Base-by-base conservation (phyloP, 2,113 vertebrate species). In the Catharus minimus region DNA sequence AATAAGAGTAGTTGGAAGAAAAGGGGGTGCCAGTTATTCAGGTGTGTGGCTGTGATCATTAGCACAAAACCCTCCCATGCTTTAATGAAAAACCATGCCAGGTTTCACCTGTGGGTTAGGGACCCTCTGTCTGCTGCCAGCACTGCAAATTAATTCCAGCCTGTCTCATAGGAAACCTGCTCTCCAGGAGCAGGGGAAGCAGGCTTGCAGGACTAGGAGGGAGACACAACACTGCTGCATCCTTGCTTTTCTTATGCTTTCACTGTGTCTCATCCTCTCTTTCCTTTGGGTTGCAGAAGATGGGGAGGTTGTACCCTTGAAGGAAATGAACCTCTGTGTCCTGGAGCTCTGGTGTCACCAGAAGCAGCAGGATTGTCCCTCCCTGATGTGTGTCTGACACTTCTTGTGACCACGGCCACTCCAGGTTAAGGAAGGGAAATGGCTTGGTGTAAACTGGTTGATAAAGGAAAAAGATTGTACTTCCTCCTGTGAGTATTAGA, bases 371-470 rank as follows among this genome's bases (percentile, higher is more conserved):
- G 30, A 4, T 22, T 53, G 43, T 65, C n/a, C 46, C 46, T 78
- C 57, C 41, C 64, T 55, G 23, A 30, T 0, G 0, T 38, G 22
- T 38, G 19, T 26, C 38, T 0, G 0, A 10, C 13, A 9, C 50
- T 74, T 83, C 1, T 1, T 57, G 60, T 30, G 10, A n/a, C 46
- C 32, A 13, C 32, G 19, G 76, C 47, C 53, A 50, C 33, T 65
- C 1, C 2, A 60, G 43, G 53, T 21, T 61, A 52, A 33, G 36
- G 53, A 78, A 80, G 49, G 62, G 49, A 81, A 32, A 53, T 53
- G 21, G 19, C 17, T 87, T 82, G 22, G 47, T 76, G 9, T 57
- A 44, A 85, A 50, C 36, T 39, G 50, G 62, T 18, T 86, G 65
- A 30, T 66, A 50, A 68, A 72, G 38, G 41, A 15, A 26, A 66